phyloP scores from a whole-genome alignment of 2,888 invertebrate species.

The Emmelina monodactyla region DNA sequence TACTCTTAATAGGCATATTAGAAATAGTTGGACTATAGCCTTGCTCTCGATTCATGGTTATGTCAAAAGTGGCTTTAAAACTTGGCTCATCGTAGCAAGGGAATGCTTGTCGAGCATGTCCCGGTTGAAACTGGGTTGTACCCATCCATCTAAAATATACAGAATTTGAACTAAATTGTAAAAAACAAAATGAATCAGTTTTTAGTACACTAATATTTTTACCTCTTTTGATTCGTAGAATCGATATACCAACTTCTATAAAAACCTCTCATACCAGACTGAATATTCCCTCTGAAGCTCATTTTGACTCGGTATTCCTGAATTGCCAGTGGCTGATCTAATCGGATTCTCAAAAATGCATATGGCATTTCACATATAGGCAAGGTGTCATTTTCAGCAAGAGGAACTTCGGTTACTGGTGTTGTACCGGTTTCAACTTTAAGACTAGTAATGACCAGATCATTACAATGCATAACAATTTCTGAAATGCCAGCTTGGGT shows the following conservation, averaged over 20 bases:
- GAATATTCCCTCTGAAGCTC: slow-evolving; percentile 72
- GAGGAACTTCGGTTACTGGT: neutral
- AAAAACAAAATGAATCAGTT: neutral
- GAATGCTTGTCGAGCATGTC: slow-evolving; percentile 81
- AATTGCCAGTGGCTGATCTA: slow-evolving; percentile 18
- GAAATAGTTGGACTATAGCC: slow-evolving; percentile 63
- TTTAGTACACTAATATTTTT: neutral
- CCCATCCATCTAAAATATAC: slow-evolving; percentile 78
- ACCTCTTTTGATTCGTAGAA: slow-evolving; percentile 43
- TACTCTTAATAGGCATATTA: slow-evolving; percentile 69
- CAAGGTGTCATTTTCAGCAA: neutral
- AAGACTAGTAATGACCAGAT: slow-evolving; percentile 36
- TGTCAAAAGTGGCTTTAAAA: slow-evolving; percentile 78
- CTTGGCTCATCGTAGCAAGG: slow-evolving; percentile 89
- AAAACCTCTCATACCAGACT: slow-evolving; percentile 78
- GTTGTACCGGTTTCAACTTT: slow-evolving; percentile 27
- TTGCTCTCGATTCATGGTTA: slow-evolving; percentile 69
- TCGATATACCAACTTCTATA: slow-evolving; percentile 79
- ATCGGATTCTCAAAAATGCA: slow-evolving; percentile 33
- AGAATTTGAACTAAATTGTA: neutral
- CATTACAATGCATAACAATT: slow-evolving; percentile 46
- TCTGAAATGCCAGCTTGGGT: slow-evolving; percentile 22
- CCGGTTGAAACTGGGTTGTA: slow-evolving; percentile 82
- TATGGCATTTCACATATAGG: slow-evolving; percentile 32
- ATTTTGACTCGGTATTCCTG: slow-evolving; percentile 69